Percentiles rank a stretch among this genome's conserved stretches.
phyloP scores from a whole-genome alignment of 2,113 vertebrate genomes.

The Sebastes fasciatus region DNA sequence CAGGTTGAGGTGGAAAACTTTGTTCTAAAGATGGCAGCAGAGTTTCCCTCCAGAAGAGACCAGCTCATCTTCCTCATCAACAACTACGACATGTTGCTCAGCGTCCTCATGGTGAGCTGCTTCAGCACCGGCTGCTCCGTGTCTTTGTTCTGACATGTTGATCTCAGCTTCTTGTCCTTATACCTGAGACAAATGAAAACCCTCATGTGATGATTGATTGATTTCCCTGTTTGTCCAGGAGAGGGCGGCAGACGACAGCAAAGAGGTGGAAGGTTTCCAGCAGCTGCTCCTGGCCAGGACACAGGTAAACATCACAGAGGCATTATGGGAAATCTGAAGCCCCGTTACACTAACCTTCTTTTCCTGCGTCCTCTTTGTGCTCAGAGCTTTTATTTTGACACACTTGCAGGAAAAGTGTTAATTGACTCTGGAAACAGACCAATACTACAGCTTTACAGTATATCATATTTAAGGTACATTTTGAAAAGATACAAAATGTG shows the following conservation, averaged over 20 bases:
- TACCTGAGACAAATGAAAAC: too few species aligned
- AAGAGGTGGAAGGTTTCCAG: conserved; percentile 94
- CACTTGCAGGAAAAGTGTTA: not conserved
- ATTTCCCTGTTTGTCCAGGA: conserved; percentile 81
- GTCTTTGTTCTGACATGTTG: too few species aligned
- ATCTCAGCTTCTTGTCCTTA: too few species aligned
- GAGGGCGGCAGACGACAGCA: conserved; percentile 93
- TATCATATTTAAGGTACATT: too few species aligned
- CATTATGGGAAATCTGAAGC: not conserved
- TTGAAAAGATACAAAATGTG: too few species aligned
- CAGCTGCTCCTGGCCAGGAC: conserved; percentile 92
- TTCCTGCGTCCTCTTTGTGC: not conserved
- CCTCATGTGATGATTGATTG: not conserved
- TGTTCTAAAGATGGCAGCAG: conserved; percentile 93
- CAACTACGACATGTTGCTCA: conserved; percentile 97
- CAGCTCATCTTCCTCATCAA: conserved; percentile 97
- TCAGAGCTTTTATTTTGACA: not conserved
- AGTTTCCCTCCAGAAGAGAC: conserved; percentile 93
- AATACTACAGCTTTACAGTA: too few species aligned
- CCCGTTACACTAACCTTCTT: not conserved
- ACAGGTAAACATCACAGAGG: conserved; percentile 80
- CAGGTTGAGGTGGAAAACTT: conserved; percentile 95
- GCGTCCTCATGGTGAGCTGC: conserved; percentile 89
- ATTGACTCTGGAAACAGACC: too few species aligned
- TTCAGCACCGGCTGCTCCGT: not conserved